Percentiles rank a stretch among this genome's conserved stretches.
Conservation (phyloP, 2,888 invertebrate genomes). For the Zelleria hepariella region DNA sequence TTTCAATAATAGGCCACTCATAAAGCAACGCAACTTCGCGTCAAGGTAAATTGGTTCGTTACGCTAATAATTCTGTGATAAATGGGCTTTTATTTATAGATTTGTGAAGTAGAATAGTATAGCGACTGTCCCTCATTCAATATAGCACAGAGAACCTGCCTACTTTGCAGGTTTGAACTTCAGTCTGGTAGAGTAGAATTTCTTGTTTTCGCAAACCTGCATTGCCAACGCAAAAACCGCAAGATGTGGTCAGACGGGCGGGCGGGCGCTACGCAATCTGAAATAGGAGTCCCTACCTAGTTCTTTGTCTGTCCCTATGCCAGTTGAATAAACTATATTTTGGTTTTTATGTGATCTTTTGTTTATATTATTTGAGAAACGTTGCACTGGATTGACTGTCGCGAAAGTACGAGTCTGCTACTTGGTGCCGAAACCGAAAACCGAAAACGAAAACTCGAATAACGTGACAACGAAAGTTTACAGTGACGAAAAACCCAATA, state of each 20-base stretch:
- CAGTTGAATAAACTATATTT: neutral
- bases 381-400: too few species aligned
- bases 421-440: too few species aligned
- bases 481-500: too few species aligned
- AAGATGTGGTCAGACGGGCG: neutral
- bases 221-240: neutral
- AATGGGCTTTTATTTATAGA: too few species aligned
- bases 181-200: neutral
- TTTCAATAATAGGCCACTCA: neutral
- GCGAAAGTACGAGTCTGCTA: too few species aligned
- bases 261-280: neutral
- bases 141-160: too few species aligned
- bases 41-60: conserved; percentile 2
- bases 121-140: too few species aligned
- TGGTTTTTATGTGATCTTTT: neutral
- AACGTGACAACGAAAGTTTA: too few species aligned
- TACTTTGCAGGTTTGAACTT: too few species aligned
- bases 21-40: neutral
- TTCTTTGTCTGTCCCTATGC: neutral
- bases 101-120: too few species aligned
- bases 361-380: too few species aligned
- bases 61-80: neutral
- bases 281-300: neutral
- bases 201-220: neutral
- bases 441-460: too few species aligned